Evolutionary conservation across 2,888 invertebrate genomes (phyloP).

Genomic region (Hipparchia semele): DNA sequence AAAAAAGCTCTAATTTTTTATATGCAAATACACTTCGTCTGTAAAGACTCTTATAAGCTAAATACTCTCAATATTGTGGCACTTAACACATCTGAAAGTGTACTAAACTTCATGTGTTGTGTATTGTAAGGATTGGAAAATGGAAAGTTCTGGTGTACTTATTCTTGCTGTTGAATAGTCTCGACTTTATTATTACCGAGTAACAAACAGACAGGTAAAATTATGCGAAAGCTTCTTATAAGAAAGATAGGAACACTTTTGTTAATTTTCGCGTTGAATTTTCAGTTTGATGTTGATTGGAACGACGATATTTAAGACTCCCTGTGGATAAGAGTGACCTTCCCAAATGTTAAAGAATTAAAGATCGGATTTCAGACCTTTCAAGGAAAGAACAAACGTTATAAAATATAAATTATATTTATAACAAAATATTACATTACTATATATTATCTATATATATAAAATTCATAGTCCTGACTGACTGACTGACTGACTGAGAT

Average conservation of each 20-base stretch:
- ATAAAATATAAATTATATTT: no score
- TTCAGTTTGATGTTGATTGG: constrained; percentile 10
- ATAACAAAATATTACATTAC: no score
- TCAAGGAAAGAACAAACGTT: background rate
- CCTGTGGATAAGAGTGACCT: background rate
- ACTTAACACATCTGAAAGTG: background rate
- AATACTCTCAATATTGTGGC: background rate
- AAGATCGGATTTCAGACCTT: background rate
- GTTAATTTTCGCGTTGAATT: background rate
- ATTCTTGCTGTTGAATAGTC: background rate
- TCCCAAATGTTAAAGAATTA: background rate
- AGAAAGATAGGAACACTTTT: background rate
- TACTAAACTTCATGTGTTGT: background rate
- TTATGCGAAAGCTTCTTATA: background rate
- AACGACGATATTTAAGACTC: constrained; percentile 6
- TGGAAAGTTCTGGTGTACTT: background rate
- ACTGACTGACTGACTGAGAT: no score
- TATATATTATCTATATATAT: no score
- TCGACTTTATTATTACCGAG: background rate
- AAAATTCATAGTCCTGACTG: no score
- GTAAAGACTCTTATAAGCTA: no score
- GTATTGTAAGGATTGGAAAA: constrained; percentile 9
- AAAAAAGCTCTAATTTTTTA: no score
- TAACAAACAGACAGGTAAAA: background rate
- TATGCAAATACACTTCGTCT: no score